Base-by-base conservation (phyloP, 1,140 invertebrate species). In the Leguminivora glycinivorella region DNA sequence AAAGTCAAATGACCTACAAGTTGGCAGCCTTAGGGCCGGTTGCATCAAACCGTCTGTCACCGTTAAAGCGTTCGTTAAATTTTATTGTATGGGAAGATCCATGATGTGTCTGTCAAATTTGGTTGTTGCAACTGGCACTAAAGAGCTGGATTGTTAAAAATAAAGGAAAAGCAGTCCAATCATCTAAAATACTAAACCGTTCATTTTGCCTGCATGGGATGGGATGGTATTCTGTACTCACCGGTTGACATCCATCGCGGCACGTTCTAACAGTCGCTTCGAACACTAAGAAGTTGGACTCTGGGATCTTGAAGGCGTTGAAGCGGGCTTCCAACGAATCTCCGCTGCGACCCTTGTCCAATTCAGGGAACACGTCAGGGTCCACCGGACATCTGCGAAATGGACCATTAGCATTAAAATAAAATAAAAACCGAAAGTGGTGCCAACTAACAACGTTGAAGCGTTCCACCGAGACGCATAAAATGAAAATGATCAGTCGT, bases 251-350 rank as follows among this genome's bases (percentile, higher is more conserved):
- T 0, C 96, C 97, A 71, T 97, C 96, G 56, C 96, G 91, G 78
- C 97, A 98, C 0, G 97, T 97, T 71, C 96, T 92, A 0, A 98
- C 97, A 0, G 96, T 98, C 0, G 97, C 97, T 91, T 98, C 97
- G 83, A 98, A 98, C 0, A 98, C 96, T 60, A 98, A 85, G 92
- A 98, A 98, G 85, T 98, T 98, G 0, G 97, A 98, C 92, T 98
- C 97, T 0, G 97, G 97, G 78, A 98, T 98, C 91, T 98, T 98
- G 79, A 98, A 98, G 1, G 97, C 97, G 90, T 98, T 98, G 83
- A 98, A 98, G 76, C 97, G 93, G 0, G 97, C 96, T 92, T 98
- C 97, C 6, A 98, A 90, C 9, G 96, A 97, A 79, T 98, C 96
- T 0, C 96, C 96, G 79, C 95, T 96, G 24, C 97, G 93, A 0